Base-by-base conservation (phyloP, 2,113 vertebrate species). In the Orcinus orca region DNA sequence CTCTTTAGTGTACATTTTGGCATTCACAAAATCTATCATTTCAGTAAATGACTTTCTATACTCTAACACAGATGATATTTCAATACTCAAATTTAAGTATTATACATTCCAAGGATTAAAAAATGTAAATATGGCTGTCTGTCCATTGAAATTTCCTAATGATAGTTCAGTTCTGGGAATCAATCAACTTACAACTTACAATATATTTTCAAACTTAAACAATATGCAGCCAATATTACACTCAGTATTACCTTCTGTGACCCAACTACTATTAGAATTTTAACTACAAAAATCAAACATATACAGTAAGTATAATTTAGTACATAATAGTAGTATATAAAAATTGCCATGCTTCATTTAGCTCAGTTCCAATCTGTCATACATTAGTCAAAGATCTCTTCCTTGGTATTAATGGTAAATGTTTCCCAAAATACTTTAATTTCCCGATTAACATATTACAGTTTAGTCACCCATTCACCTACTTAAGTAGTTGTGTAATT, bases 281-380 rank as follows among this genome's bases (percentile, higher is more conserved):
- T 92, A 82, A 79, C 29, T 44, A 80, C 77, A 90, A 95, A 96
- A 87, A 68, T 76, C 23, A 93, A 95, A 85, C 2, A 77, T 15
- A 80, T 36, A 73, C 0, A 74, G 44, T 76, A 67, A 77, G 21
- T 47, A 81, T 44, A 84, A 47, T 91, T 90, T 73, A 93, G 53
- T 44, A 80, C 5, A 36, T 62, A 63, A n/a, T 33, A 65, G n/a
- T 74, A 38, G 5, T 74, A 67, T 14, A 36, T 53, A 80, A 67
- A 84, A 62, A 76, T 63, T 70, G n/a, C 5, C 55, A 63, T 14
- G 2, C 10, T 85, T 94, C 26, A 74, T 41, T 68, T 60, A 82
- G 36, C 29, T 91, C 29, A 63, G 38, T 62, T 94, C 26, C 26
- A 68, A 70, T 77, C 21, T 68, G 17, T 12, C 73, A 90, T 1